phyloP scores from a whole-genome alignment of 2,113 vertebrate species.

The Leptosomus discolor region DNA sequence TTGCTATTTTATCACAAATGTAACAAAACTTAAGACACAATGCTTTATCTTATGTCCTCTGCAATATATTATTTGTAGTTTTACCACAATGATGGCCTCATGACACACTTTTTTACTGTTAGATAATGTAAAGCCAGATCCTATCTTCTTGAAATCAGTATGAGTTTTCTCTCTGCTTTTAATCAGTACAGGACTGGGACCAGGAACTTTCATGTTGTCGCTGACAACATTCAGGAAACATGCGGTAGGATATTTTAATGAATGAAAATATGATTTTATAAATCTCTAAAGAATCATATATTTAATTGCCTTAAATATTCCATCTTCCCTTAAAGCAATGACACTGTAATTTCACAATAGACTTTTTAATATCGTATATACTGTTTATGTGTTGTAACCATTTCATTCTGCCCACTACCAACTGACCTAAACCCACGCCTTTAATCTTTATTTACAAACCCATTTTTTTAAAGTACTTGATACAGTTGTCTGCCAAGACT shows the following conservation, averaged over 20 bases:
- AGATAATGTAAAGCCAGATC: not conserved
- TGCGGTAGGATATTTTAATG: not conserved
- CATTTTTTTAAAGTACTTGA: not conserved
- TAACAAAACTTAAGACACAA: not conserved
- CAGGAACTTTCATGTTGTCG: not conserved
- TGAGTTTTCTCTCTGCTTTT: not conserved
- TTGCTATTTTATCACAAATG: not conserved
- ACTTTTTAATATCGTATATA: not conserved
- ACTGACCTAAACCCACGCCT: not conserved
- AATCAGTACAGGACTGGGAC: not conserved
- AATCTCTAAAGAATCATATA: not conserved
- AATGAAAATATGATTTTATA: not conserved
- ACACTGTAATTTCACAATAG: not conserved
- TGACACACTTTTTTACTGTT: not conserved
- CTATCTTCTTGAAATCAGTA: not conserved
- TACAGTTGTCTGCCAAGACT: not conserved
- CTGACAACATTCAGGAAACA: not conserved
- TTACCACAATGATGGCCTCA: not conserved
- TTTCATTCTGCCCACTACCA: not conserved
- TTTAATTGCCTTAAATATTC: not conserved
- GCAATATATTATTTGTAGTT: not conserved
- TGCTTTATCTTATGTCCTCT: not conserved
- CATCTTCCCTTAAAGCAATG: not conserved
- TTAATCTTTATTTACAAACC: not conserved
- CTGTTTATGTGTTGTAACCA: not conserved